Conservation (phyloP, 2,797 vertebrate genomes). For the Silurus lanzhouensis region DNA sequence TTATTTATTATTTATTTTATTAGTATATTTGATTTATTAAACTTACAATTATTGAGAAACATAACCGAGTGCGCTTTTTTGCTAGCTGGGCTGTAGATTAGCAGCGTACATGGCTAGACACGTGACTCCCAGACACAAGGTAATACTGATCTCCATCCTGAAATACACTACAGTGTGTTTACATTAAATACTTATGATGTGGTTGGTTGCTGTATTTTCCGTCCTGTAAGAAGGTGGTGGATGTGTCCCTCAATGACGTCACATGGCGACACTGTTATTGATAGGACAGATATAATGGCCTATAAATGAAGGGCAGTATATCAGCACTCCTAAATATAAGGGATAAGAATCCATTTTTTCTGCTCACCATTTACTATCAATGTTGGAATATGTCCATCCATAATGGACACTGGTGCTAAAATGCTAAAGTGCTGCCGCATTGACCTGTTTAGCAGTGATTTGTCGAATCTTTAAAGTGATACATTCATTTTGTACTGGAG, state of each 20-base stretch:
- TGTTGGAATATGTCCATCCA: not conserved
- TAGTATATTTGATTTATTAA: not conserved
- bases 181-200: not conserved
- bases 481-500: no score
- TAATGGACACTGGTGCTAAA: not conserved
- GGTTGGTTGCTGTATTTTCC: not conserved
- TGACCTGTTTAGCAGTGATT: no score
- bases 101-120: slow-evolving; percentile 2
- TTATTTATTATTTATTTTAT: no score
- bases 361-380: not conserved
- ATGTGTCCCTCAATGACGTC: not conserved
- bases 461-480: no score
- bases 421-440: not conserved
- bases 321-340: not conserved
- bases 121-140: slow-evolving; percentile 22
- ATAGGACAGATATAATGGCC: not conserved
- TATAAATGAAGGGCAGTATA: not conserved
- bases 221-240: not conserved
- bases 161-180: not conserved
- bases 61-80: not conserved
- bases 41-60: not conserved
- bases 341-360: not conserved
- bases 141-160: not conserved
- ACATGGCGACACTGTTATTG: not conserved
- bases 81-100: slow-evolving; percentile 6